Base-by-base conservation (phyloP, 1,140 invertebrate genomes). In the Micrasema minimum region DNA sequence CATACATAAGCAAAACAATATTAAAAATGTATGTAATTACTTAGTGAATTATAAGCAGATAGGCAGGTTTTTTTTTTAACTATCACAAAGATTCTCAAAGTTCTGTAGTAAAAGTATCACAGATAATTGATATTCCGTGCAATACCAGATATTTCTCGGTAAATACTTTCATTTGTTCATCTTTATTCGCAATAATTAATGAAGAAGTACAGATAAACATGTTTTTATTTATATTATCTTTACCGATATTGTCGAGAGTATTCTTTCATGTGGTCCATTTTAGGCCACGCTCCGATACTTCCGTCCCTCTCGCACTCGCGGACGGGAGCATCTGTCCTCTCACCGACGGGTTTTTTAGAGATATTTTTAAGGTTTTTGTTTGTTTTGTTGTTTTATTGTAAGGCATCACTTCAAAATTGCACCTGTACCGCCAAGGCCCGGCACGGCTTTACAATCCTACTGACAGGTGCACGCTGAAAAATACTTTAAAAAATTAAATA, bases 311-410 rank as follows among this genome's bases (percentile, higher is more conserved):
- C 70, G 22, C 65, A 16, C 72, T 31, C 37, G 46, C 23, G 16
- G 12, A 43, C 57, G 22, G 64, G 20, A 20, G 64, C 51, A 71
- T 69, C 45, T 71, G 35, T 62, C 41, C 41, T 74, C 69, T 71
- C 72, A 61, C 66, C 20, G 59, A 43, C 57, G 66, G 38, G 59
- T 68, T 74, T 74, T 74, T 69, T 74, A 65, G 57, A 31, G 26
- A 26, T 18, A 18, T 57, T 43, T 62, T 43, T 61, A 11, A 1
- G 18, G n/a, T 20, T 67, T 66, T 68, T 74, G 69, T 74, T 74
- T 74, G 69, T 69, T 71, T 68, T 71, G 72, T 74, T 74, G 69
- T 74, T 74, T 71, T 74, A 71, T 74, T 74, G 70, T 74, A 74
- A 71, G 69, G 72, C 72, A 74, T 68, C 72, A 74, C 72, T 69